Base-by-base conservation (phyloP, 2,113 vertebrate species). In the Tor tambroides region DNA sequence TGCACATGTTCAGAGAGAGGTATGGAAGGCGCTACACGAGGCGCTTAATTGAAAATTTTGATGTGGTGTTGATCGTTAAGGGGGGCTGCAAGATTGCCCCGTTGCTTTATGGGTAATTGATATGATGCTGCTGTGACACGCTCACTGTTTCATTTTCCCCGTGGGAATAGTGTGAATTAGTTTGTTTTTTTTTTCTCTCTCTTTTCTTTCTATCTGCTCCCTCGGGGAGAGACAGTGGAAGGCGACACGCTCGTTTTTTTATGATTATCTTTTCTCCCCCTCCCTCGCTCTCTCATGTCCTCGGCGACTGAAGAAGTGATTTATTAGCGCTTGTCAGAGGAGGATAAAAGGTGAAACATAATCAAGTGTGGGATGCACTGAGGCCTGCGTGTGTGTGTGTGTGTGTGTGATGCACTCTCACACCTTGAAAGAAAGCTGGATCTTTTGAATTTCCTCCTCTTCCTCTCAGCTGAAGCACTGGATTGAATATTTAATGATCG, bases 261-360 rank as follows among this genome's bases (percentile, higher is more conserved):
- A 71, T 83, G 81, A 83, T 83, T 49, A 82, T 72, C 81, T 51
- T 80, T 80, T 76, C 71, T 63, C 51, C 8, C 65, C 43, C 41
- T 26, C 32, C 38, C 35, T 72, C 35, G n/a, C n/a, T 49, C 21
- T 56, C 38, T 74, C 56, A 19, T 87, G 59, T 77, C 80, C 32
- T n/a, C 65, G 7, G 23, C 30, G 15, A 59, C 83, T 87, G 75
- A 74, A 82, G 56, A 54, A 79, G 84, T 88, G 90, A 87, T 90
- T 87, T 89, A 88, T 88, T 87, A 82, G 86, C 71, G 35, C 80
- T 84, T 84, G 75, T 86, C 84, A 87, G 46, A 72, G 23, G 67
- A 77, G 80, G 86, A 87, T 76, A 86, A 86, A 85, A 90, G 89
- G 86, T 89, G 85, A 84, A 87, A 86, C 85, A 82, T 88, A 87